Evolutionary conservation across 2,888 invertebrate species (phyloP).

Genomic region (Dermolepida albohirtum): DNA sequence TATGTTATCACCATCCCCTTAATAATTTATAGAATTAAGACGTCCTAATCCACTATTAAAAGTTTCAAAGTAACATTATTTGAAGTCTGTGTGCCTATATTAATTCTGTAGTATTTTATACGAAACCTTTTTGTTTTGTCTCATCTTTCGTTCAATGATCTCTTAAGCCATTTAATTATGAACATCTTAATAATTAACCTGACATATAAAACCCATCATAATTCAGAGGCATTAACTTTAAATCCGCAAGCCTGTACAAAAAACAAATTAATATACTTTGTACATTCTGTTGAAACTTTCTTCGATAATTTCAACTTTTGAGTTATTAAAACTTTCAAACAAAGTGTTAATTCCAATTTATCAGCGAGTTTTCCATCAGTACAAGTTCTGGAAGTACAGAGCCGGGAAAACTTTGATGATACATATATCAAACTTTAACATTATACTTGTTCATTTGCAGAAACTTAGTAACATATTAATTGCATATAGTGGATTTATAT

Average conservation of each 20-base stretch:
- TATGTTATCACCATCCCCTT: no score
- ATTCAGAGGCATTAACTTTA: conserved; percentile 33
- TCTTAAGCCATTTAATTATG: conserved; percentile 32
- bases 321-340: conserved; percentile 42
- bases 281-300: conserved; percentile 14
- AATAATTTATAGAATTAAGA: no score
- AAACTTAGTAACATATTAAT: conserved; percentile 45
- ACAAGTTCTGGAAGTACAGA: conserved; percentile 29
- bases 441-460: conserved; percentile 44
- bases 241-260: conserved; percentile 29
- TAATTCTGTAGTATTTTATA: background rate
- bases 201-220: conserved; percentile 36
- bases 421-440: conserved; percentile 46
- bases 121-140: conserved; percentile 19
- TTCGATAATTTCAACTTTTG: conserved; percentile 36
- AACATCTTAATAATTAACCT: conserved; percentile 34
- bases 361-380: conserved; percentile 45
- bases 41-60: conserved; percentile 1
- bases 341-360: conserved; percentile 44
- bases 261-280: conserved; percentile 38
- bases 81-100: no score
- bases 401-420: conserved; percentile 48
- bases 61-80: background rate
- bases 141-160: conserved; percentile 19
- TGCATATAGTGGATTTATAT: conserved; percentile 42